phyloP scores from a whole-genome alignment of 2,797 vertebrate species.

The Danio choprae region DNA sequence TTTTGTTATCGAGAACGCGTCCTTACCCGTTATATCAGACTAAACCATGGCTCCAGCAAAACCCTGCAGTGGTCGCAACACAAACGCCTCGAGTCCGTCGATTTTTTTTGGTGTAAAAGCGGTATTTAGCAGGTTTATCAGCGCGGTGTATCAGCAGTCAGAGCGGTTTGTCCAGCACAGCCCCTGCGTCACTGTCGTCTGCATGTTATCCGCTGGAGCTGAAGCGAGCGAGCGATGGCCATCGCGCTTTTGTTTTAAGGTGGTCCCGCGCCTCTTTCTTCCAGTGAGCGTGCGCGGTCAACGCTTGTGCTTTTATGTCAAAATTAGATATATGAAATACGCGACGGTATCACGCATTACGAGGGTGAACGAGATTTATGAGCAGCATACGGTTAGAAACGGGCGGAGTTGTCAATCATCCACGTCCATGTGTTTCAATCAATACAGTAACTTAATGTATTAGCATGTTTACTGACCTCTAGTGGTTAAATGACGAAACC shows the following conservation, averaged over 20 bases:
- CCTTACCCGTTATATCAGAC: slow-evolving; percentile 34
- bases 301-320: not conserved
- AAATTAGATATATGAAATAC: not conserved
- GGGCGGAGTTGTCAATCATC: slow-evolving; percentile 14
- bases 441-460: not conserved
- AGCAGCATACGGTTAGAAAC: slow-evolving; percentile 3
- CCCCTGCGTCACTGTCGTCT: not conserved
- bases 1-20: slow-evolving; percentile 8
- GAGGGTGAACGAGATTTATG: slow-evolving; percentile 7
- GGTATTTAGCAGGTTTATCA: slow-evolving; percentile 1
- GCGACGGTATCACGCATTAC: not conserved
- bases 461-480: not conserved
- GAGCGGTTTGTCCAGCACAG: not conserved
- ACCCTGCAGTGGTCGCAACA: not conserved
- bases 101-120: not conserved
- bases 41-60: slow-evolving; percentile 37
- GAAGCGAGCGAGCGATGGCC: slow-evolving; percentile 15
- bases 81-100: not conserved
- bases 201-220: slow-evolving; percentile 4
- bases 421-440: not conserved
- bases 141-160: not conserved
- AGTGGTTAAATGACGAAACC: not conserved
- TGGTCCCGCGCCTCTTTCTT: not conserved
- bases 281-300: not conserved
- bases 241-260: slow-evolving; percentile 15